phyloP scores from a whole-genome alignment of 2,113 vertebrate species.

The Brachionichthys hirsutus region DNA sequence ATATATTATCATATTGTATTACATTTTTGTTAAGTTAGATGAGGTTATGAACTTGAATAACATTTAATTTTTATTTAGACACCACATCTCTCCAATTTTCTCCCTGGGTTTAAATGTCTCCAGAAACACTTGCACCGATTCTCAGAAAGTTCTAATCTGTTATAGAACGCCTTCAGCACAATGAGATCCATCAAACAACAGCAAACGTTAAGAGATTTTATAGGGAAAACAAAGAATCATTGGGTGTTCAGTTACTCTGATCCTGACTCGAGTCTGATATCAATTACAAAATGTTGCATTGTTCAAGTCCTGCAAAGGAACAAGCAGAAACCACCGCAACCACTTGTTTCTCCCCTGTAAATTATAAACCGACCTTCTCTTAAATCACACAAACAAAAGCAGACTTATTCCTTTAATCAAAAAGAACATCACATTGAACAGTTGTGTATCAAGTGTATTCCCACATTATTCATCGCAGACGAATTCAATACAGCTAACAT shows the following conservation, averaged over 20 bases:
- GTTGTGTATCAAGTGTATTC: background rate
- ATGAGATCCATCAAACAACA: background rate
- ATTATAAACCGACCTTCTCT: background rate
- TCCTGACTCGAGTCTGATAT: constrained; percentile 4
- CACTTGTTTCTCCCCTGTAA: background rate
- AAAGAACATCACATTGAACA: background rate
- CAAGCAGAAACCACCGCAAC: background rate
- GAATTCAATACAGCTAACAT: background rate
- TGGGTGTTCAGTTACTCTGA: background rate
- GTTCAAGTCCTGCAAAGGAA: background rate
- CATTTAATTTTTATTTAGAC: too few relatives aligned
- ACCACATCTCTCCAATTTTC: too few relatives aligned
- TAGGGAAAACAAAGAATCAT: background rate
- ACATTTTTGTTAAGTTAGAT: too few relatives aligned
- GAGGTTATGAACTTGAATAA: too few relatives aligned
- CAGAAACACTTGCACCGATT: too few relatives aligned
- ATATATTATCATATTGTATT: too few relatives aligned
- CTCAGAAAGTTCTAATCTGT: too few relatives aligned
- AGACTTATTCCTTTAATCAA: background rate
- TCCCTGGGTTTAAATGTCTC: too few relatives aligned
- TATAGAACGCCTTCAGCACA: too few relatives aligned
- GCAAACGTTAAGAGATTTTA: background rate
- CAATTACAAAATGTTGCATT: constrained; percentile 5
- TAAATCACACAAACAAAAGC: constrained; percentile 29
- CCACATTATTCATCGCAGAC: background rate